Evolutionary conservation across 2,797 vertebrate genomes (phyloP), one percentile per base, ranked within the genome.

Genomic region (Rhinichthys osculus): DNA sequence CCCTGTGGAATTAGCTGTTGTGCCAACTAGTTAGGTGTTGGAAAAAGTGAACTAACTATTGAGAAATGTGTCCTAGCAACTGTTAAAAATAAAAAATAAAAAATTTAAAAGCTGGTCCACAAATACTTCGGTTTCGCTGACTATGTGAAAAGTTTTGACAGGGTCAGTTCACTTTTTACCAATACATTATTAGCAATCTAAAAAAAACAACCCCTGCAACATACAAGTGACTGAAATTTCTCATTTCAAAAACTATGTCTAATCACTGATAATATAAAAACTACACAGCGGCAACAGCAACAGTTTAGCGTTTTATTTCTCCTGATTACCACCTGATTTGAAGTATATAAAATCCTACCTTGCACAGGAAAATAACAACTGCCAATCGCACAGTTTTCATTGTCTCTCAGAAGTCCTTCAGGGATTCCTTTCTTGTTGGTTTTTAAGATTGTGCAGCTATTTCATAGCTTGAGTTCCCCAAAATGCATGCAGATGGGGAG

Each of bases 401-500:
- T 13, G 23, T 62, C n/a, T 27, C 57, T 59, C 57, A 59, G 0
- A 59, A 59, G 23, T 59, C 57, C 57, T 11, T 59, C 23, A 11
- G 3, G 9, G 57, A n/a, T 59, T n/a, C 6, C 14, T 66, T 1
- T 66, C 13, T 30, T 17, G 16, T 30, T 66, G 13, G 0, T 33
- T 66, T 66, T 17, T 33, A 16, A 33, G 62, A 33, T 7, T 66
- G 27, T 30, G 6, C 27, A 7, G 27, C 13, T 64, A 64, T 14
- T 64, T 30, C 2, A 64, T 6, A 0, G 6, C 14, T 66, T 3
- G 62, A 30, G 13, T 7, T 64, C 62, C 5, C 27, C 23, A 5
- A 16, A 16, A 33, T 7, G 14, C 62, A 66, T 0, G 0, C 62
- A 33, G 13, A 3, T 0, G 0, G 5, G 27, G 62, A 1, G 62